phyloP scores from a whole-genome alignment of 2,888 invertebrate species.

The Mesochorus sp. region DNA sequence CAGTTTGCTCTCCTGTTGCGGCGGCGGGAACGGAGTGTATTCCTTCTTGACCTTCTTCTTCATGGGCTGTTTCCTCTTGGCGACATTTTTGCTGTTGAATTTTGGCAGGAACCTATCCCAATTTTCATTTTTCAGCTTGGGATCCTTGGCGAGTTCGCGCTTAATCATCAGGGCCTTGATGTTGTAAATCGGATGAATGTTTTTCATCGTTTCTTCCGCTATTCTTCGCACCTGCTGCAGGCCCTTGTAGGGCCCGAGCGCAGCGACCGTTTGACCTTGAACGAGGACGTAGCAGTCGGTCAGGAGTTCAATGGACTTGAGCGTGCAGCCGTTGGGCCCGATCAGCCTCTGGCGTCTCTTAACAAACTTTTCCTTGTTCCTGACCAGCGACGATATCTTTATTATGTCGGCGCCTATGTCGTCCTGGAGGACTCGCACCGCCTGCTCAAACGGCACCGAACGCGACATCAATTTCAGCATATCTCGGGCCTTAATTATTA shows the following conservation, averaged over 20 bases:
- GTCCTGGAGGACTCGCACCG: conserved; percentile 92
- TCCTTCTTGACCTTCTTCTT: conserved; percentile 94
- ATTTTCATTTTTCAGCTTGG: conserved; percentile 94
- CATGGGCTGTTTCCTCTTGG: conserved; percentile 93
- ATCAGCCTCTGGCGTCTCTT: conserved; percentile 97
- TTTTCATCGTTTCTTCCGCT: conserved; percentile 98
- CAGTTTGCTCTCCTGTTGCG: conserved; percentile 95
- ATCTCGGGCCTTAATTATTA: conserved; percentile 97
- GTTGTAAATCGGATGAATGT: conserved; percentile 99
- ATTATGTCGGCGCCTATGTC: conserved; percentile 97
- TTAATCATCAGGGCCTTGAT: conserved; percentile 99
- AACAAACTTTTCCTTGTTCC: conserved; percentile 96
- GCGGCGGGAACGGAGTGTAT: conserved; percentile 99
- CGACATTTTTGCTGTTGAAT: conserved; percentile 94
- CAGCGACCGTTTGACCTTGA: conserved; percentile 98
- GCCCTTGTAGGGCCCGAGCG: conserved; percentile 97
- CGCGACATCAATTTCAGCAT: conserved; percentile 96
- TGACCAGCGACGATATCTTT: conserved; percentile 95
- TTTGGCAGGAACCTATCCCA: conserved; percentile 99
- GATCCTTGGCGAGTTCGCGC: conserved; percentile 96
- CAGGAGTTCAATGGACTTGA: conserved; percentile 97
- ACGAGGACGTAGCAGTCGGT: conserved; percentile 98
- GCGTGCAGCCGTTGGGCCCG: conserved; percentile 98
- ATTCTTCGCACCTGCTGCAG: conserved; percentile 91
- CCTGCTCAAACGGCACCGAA: conserved; percentile 98